Evolutionary conservation across 2,797 vertebrate species (phyloP).

Genomic region (Tangara arthus): DNA sequence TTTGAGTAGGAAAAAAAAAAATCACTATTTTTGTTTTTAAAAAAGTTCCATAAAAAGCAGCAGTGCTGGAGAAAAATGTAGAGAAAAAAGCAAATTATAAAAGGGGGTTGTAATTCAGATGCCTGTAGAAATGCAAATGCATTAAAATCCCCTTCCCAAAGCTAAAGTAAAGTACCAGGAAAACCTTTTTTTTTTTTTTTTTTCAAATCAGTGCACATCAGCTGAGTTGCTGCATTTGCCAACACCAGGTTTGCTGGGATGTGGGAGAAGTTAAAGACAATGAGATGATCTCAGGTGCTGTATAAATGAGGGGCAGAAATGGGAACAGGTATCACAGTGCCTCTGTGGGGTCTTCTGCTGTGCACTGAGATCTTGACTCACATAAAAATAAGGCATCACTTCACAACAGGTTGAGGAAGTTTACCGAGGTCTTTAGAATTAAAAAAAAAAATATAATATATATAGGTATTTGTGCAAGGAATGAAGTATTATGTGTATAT

Average conservation of each 20-base stretch:
- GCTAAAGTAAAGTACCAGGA: background rate
- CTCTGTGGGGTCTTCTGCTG: background rate
- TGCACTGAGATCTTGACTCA: background rate
- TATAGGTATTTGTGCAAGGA: background rate
- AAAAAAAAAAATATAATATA: background rate
- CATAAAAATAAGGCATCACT: background rate
- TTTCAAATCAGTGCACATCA: background rate
- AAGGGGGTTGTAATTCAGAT: background rate
- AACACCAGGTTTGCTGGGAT: background rate
- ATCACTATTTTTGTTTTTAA: background rate
- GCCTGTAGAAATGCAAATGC: background rate
- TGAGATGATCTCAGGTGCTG: background rate
- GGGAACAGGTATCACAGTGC: background rate
- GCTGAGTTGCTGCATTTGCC: background rate
- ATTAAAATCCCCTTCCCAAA: background rate
- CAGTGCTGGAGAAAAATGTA: background rate
- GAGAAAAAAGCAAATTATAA: background rate
- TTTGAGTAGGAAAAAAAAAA: background rate
- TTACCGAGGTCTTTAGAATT: background rate
- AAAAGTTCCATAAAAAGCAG: background rate
- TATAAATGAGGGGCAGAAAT: background rate
- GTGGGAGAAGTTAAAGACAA: background rate
- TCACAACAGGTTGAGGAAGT: background rate
- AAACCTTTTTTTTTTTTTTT: accelerated
- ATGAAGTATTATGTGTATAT: background rate